phyloP scores from a whole-genome alignment of 2,797 vertebrate genomes.

The Mustela erminea region DNA sequence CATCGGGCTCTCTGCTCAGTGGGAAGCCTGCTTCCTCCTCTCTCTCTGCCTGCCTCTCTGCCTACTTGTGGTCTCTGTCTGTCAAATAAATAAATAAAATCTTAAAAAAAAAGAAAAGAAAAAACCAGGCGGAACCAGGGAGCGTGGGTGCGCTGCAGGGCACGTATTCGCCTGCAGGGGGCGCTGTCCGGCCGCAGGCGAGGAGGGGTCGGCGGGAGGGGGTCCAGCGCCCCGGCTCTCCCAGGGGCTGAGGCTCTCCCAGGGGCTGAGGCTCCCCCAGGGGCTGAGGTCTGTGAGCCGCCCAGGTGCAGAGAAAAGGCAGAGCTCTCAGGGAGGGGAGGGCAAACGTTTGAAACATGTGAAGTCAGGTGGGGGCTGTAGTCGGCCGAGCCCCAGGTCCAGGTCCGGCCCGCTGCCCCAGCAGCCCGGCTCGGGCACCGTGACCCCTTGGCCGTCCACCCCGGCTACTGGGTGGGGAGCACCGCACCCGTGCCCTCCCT shows the following conservation, averaged over 20 bases:
- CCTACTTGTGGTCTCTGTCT: too few species aligned
- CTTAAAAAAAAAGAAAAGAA: too few species aligned
- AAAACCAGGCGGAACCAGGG: fast-evolving
- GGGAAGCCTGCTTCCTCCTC: too few species aligned
- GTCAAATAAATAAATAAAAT: too few species aligned
- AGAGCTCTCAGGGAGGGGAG: not conserved
- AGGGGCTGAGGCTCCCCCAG: not conserved
- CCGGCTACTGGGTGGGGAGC: not conserved
- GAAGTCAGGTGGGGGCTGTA: not conserved
- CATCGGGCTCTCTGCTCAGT: too few species aligned
- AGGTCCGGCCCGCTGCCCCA: not conserved
- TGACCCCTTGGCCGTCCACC: too few species aligned
- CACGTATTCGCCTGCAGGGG: not conserved
- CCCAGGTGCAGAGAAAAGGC: not conserved
- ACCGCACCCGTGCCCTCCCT: not conserved
- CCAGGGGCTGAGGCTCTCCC: not conserved
- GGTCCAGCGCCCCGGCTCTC: fast-evolving
- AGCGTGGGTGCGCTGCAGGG: fast-evolving
- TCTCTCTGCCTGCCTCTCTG: too few species aligned
- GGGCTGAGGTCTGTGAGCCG: too few species aligned
- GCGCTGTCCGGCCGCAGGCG: fast-evolving
- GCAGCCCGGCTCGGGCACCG: not conserved
- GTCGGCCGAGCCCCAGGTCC: not conserved
- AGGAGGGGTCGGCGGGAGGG: fast-evolving
- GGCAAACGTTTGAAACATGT: not conserved